Base-by-base conservation (phyloP, 2,113 vertebrate species). In the Nycticorax nycticorax region DNA sequence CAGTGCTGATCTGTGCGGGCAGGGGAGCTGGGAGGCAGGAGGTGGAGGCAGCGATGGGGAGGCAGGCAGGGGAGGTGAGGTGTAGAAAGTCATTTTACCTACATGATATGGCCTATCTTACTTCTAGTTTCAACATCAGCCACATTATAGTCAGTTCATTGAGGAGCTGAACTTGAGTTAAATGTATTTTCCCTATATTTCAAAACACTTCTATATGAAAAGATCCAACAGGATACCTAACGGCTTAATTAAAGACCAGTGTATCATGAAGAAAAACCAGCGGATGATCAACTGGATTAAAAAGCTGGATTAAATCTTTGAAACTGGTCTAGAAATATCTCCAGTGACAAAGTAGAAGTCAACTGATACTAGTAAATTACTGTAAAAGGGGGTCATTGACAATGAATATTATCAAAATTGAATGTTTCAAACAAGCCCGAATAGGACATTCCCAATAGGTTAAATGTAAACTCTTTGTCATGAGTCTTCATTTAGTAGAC, bases 131-230 rank as follows among this genome's bases (percentile, higher is more conserved):
- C 72, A 50, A 3, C 33, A 24, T 53, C 63, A 80, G 15, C 14
- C 12, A 5, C 22, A 1, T 15, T 19, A n/a, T 4, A 62, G 43
- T n/a, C 21, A 19, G 19, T 11, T 6, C 59, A 57, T 30, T 1
- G 24, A 85, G 39, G 52, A 69, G 41, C 20, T 84, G 48, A 56
- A 47, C 55, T 79, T 82, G 50, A 35, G 16, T 39, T 55, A 59
- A 75, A 72, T 0, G 0, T 43, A 28, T 4, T 82, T 75, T 10
- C 8, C 18, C 6, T 63, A 5, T 9, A 9, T 41, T 69, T 74
- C 48, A 57, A 69, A 93, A 73, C 41, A 22, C 8, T 68, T 56
- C 11, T 82, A 4, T 60, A 39, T 18, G 53, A 37, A 64, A 71
- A 79, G 12, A 48, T 13, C 4, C 14, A 52, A 45, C 10, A n/a